phyloP scores from a whole-genome alignment of 2,113 vertebrate genomes.

The Oenanthe oenanthe region DNA sequence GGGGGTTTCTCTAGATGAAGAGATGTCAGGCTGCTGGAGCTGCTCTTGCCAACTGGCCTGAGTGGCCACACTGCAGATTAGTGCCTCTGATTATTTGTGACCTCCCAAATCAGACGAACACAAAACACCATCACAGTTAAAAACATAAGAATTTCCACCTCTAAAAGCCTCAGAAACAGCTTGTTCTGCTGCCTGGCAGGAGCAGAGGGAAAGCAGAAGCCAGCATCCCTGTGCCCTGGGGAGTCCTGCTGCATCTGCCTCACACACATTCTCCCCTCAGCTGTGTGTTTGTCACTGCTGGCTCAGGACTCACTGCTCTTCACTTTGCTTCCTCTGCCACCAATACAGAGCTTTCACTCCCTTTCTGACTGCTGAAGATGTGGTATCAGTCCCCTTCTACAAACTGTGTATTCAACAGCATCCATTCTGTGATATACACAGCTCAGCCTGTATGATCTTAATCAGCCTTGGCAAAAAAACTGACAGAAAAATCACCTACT shows the following conservation, averaged over 20 bases:
- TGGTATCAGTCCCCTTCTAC: background rate
- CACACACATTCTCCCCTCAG: rapidly evolving
- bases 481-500: background rate
- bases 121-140: background rate
- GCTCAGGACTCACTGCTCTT: background rate
- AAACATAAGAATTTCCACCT: background rate
- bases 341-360: background rate
- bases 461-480: background rate
- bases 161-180: background rate
- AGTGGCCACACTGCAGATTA: background rate
- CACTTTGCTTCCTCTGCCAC: background rate
- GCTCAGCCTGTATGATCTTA: background rate
- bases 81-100: background rate
- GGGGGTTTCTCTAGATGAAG: slow-evolving; percentile 35
- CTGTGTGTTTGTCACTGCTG: background rate
- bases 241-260: rapidly evolving
- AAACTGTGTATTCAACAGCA: background rate
- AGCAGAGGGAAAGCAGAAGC: background rate
- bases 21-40: background rate
- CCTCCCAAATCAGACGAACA: background rate
- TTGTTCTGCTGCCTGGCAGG: background rate
- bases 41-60: background rate
- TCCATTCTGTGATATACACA: background rate
- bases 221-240: rapidly evolving
- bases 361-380: background rate